Conservation (phyloP, 2,113 vertebrate genomes). For the Gavia stellata region DNA sequence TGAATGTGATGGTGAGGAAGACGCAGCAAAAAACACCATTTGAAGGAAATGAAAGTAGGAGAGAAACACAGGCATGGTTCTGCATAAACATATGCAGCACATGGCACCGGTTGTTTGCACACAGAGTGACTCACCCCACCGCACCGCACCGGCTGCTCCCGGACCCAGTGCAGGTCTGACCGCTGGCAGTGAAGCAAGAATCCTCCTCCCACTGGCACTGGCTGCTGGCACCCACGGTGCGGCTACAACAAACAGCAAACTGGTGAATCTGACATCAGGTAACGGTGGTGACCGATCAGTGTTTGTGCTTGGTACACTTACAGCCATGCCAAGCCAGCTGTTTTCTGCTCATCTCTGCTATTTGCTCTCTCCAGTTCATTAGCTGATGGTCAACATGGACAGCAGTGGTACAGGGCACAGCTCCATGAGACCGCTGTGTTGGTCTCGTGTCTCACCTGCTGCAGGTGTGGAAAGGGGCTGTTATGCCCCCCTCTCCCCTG, state of each 20-base stretch:
- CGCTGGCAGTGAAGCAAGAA: background rate
- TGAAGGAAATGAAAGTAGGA: background rate
- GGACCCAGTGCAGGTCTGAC: background rate
- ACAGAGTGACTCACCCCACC: background rate
- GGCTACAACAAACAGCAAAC: background rate
- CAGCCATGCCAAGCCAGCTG: background rate
- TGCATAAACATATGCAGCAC: background rate
- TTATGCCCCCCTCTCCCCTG: background rate
- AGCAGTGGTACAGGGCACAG: rapidly evolving
- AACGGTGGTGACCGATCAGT: background rate
- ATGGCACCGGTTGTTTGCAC: rapidly evolving
- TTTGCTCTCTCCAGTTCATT: conserved; percentile 5
- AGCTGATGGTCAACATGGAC: background rate
- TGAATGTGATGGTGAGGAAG: background rate
- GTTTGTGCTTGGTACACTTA: background rate
- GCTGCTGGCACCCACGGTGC: background rate
- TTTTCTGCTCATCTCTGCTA: background rate
- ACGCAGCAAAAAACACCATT: background rate
- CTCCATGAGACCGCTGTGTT: background rate
- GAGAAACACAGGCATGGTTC: background rate
- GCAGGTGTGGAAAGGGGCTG: background rate
- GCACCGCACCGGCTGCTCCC: rapidly evolving
- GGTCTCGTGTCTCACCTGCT: background rate
- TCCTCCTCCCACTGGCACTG: background rate
- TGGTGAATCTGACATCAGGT: background rate